Conservation (phyloP, 1,140 invertebrate genomes). For the Eupristina koningsbergeri region DNA sequence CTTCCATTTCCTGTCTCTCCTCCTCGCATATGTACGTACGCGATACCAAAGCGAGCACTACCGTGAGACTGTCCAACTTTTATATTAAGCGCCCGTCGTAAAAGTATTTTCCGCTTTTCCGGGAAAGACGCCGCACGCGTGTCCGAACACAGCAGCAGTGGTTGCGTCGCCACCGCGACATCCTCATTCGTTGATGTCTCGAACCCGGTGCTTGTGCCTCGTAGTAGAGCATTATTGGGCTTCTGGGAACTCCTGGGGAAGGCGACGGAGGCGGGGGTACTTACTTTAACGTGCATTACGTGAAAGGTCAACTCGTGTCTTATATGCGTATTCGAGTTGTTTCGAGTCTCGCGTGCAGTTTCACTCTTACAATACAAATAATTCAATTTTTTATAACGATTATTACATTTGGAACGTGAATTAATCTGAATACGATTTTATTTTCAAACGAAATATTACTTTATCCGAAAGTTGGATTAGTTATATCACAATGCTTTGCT, state of each 20-base stretch:
- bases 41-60: background rate
- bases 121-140: background rate
- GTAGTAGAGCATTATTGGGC: slow-evolving; percentile 15
- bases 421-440: too few relatives aligned
- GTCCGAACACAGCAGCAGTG: background rate
- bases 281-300: background rate
- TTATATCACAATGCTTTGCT: too few relatives aligned
- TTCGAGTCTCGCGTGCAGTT: background rate
- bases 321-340: background rate
- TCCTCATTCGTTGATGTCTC: background rate
- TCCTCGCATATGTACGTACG: background rate
- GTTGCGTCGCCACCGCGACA: background rate
- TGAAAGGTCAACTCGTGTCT: slow-evolving; percentile 16
- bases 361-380: background rate
- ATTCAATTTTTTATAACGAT: background rate
- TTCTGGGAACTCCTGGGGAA: background rate
- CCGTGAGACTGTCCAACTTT: slow-evolving; percentile 19
- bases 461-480: too few relatives aligned
- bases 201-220: background rate
- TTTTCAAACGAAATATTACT: too few relatives aligned
- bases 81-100: slow-evolving; percentile 32
- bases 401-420: too few relatives aligned
- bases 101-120: slow-evolving; percentile 34
- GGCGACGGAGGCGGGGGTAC: background rate
- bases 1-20: background rate